Evolutionary conservation across 2,888 invertebrate species (phyloP), one percentile per base, ranked within the genome.

Genomic region (Phalera bucephala): DNA sequence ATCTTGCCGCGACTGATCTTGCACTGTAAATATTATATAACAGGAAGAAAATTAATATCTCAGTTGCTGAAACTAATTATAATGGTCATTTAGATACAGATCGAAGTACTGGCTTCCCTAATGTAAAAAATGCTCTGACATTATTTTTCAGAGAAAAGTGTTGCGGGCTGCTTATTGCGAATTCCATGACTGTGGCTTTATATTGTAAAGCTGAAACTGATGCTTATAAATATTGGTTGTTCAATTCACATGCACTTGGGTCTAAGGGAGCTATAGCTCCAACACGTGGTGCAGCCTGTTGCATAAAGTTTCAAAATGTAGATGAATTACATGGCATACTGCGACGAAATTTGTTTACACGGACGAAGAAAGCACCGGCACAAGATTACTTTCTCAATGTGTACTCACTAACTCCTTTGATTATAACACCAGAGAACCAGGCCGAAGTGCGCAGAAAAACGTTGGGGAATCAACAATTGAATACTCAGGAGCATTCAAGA

Each of bases 211-310:
- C 31, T 33, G 8, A 15, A 9, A 13, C 5, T 9, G 25, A 32
- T 0, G 26, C 20, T 40, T 9, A 31, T 46, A 17, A 45, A 11
- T 31, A 36, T 9, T 31, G 15, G 15, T 31, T 44, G 17, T 44
- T 44, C 22, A 36, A 39, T 29, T 52, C 39, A 3, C 40, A 52
- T 30, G 41, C 50, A 7, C 30, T 40, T 26, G 42, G 42, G 4
- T 21, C 45, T 9, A 51, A 46, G 21, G 45, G 40, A 0, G 25
- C 22, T 37, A 7, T 8, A 9, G 45, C 47, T n/a, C 35, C 47
- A 4, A 21, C 7, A 11, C 14, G 25, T 8, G 41, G 41, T 17
- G 8, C 45, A 1, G 37, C 43, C 15, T 52, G 45, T 31, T 44
- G 50, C 15, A 41, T 50, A 35, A 13, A 31, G 2, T 50, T 45